These are phyloP conservation scores for Drosophila affinis DNA, from an alignment of 2,888 invertebrate species.

Conservation along the genomic window DNA sequence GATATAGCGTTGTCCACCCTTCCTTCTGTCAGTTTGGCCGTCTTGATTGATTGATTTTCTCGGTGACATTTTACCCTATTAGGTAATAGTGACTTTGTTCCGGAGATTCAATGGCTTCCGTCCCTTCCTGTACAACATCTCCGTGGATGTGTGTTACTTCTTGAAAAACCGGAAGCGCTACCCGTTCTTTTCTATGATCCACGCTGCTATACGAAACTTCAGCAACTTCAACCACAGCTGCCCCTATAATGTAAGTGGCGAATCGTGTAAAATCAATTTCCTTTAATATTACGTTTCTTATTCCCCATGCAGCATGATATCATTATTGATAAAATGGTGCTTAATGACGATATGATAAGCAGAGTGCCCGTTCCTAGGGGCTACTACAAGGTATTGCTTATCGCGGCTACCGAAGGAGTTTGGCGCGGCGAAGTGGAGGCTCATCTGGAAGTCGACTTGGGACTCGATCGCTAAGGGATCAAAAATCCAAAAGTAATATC, in stretches of 20 bases:
- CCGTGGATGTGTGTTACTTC: conserved; percentile 18
- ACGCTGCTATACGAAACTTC: conserved; percentile 13
- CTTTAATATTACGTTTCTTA: no score
- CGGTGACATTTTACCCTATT: no score
- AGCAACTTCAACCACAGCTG: conserved; percentile 34
- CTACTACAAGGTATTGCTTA: conserved; percentile 4
- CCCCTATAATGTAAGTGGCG: conserved; percentile 24
- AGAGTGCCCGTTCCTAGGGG: conserved; percentile 19
- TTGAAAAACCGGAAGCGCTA: conserved; percentile 18
- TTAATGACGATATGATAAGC: conserved; percentile 22
- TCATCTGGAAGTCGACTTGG: conserved; percentile 7
- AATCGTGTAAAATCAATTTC: no score
- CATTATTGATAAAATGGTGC: conserved; percentile 13
- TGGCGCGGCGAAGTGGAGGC: conserved; percentile 13
- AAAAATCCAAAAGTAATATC: not conserved
- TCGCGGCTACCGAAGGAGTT: not conserved
- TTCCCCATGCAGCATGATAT: conserved; percentile 15
- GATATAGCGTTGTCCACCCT: no score
- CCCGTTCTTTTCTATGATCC: conserved; percentile 2
- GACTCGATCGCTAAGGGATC: conserved; percentile 5
- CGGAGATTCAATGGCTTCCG: conserved; percentile 25
- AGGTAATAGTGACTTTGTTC: not conserved
- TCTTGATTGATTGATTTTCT: no score
- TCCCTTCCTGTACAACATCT: conserved; percentile 26
- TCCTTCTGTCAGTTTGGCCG: no score